These are phyloP conservation scores for Lucinisca nassula DNA, from an alignment of 2,888 invertebrate species.

Conservation along the genomic window DNA sequence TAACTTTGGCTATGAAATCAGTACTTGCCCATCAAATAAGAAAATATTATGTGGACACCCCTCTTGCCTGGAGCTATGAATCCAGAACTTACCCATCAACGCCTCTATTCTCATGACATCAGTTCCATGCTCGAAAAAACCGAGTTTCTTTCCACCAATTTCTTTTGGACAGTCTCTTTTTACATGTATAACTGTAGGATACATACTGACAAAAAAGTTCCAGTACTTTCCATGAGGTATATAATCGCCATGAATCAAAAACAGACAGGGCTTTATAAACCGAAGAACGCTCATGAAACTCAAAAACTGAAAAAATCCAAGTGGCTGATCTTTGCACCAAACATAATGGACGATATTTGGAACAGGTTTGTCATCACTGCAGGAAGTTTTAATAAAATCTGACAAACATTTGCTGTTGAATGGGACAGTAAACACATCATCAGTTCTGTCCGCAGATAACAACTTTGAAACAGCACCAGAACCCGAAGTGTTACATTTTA, in stretches of 20 bases:
- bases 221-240: conserved; percentile 71
- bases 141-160: conserved; percentile 58
- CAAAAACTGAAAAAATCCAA: conserved; percentile 65
- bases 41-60: too few relatives aligned
- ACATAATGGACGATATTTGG: conserved; percentile 73
- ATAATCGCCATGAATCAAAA: conserved; percentile 69
- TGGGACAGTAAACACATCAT: conserved; percentile 18
- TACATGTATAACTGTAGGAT: conserved; percentile 69
- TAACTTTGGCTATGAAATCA: too few relatives aligned
- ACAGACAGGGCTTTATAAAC: conserved; percentile 71
- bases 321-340: conserved; percentile 39
- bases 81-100: conserved; percentile 49
- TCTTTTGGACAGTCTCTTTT: conserved; percentile 28
- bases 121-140: conserved; percentile 62
- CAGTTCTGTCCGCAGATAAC: too few relatives aligned
- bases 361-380: conserved; percentile 48
- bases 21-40: too few relatives aligned
- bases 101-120: conserved; percentile 71
- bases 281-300: conserved; percentile 71
- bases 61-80: too few relatives aligned
- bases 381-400: conserved; percentile 50
- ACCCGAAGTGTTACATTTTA: too few relatives aligned
- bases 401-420: conserved; percentile 60
- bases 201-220: conserved; percentile 61
- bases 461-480: too few relatives aligned